Percentiles rank a stretch among this genome's conserved stretches.
These are phyloP conservation scores for Pissodes strobi DNA, from an alignment of 1,140 invertebrate genomes.

Conservation along the genomic window DNA sequence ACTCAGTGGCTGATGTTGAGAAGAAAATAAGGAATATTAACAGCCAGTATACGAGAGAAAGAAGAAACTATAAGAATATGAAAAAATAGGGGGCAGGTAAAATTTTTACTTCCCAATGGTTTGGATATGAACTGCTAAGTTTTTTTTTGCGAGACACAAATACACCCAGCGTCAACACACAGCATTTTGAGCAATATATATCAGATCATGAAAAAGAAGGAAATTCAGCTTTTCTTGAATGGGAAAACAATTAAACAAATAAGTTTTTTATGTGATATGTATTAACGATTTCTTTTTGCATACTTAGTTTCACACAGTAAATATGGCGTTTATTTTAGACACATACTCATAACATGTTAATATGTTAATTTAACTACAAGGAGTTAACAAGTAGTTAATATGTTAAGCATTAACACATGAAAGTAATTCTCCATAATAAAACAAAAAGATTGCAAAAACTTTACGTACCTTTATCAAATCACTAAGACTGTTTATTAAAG, in stretches of 20 bases:
- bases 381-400: neutral
- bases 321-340: neutral
- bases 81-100: neutral
- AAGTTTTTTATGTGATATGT: neutral
- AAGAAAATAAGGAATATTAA: slow-evolving; percentile 30
- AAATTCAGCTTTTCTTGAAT: neutral
- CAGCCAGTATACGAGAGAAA: slow-evolving; percentile 17
- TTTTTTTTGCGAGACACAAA: too few relatives aligned
- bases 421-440: too few relatives aligned
- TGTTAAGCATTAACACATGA: too few relatives aligned
- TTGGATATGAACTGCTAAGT: too few relatives aligned
- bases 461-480: neutral
- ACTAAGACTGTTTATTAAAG: neutral
- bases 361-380: too few relatives aligned
- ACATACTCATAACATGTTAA: too few relatives aligned
- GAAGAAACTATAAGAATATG: slow-evolving; percentile 22
- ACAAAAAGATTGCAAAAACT: too few relatives aligned
- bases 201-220: neutral
- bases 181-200: neutral
- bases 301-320: neutral
- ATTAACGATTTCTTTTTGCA: neutral
- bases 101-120: slow-evolving; percentile 9
- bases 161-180: neutral
- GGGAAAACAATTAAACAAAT: neutral
- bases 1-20: slow-evolving; percentile 19